These are phyloP conservation scores for Argyra leucocephala DNA, from an alignment of 2,888 invertebrate species.

Conservation along the genomic window DNA sequence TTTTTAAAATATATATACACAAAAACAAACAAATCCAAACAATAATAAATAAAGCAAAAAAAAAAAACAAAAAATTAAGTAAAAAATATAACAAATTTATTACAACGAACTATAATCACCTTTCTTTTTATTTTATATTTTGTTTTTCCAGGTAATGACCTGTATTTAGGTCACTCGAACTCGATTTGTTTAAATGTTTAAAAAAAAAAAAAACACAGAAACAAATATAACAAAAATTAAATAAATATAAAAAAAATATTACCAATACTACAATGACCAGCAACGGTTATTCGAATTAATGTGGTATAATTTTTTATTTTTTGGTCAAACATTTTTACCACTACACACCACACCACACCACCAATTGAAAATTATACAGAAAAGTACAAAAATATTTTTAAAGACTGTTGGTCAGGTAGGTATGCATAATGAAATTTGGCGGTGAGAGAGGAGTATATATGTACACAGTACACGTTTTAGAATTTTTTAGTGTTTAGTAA, in stretches of 20 bases:
- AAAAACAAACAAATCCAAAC: background rate
- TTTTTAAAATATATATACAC: too few relatives aligned
- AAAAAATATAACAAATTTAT: conserved; percentile 4
- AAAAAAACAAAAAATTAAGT: conserved; percentile 10
- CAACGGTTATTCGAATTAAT: background rate
- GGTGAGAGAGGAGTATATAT: too few relatives aligned
- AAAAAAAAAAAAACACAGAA: background rate
- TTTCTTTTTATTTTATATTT: background rate
- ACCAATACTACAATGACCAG: too few relatives aligned
- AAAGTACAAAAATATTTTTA: too few relatives aligned
- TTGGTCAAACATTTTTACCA: background rate
- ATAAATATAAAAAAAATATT: background rate
- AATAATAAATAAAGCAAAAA: conserved; percentile 11
- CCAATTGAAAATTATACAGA: too few relatives aligned
- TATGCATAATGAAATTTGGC: too few relatives aligned
- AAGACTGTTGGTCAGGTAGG: too few relatives aligned
- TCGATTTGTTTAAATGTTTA: conserved; percentile 6
- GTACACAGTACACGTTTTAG: too few relatives aligned
- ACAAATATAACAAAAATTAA: background rate
- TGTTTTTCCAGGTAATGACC: conserved; percentile 30
- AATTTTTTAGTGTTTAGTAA: too few relatives aligned
- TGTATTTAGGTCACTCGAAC: conserved; percentile 37
- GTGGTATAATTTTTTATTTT: too few relatives aligned
- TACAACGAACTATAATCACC: conserved; percentile 11
- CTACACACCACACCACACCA: too few relatives aligned